Evolutionary conservation across 2,888 invertebrate genomes (phyloP), one percentile per base, ranked within the genome.

Genomic region (Frankliniella fusca): DNA sequence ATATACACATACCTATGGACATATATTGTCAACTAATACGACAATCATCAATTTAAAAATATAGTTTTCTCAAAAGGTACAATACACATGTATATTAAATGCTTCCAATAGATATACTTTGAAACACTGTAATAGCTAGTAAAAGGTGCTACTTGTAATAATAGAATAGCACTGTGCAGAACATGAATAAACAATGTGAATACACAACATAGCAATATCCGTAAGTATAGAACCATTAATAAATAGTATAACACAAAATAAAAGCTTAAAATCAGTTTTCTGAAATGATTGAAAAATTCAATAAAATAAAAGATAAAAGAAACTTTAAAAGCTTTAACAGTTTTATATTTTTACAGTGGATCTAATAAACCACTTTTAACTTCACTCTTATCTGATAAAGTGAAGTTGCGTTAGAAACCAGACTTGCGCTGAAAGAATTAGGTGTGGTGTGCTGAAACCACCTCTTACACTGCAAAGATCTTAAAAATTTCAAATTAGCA

Each of bases 41-140:
- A 76, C 70, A 76, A 76, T 23, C 2, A 27, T 23, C 12, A 23
- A 76, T 76, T 76, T 76, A 76, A 76, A 76, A 76, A 76, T 76
- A 76, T 76, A 76, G 12, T 76, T 76, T 76, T 70, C 70, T 76
- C 27, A 27, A 11, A 23, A 76, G 27, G 27, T 76, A 38, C 38
- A 38, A 38, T 38, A 76, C 10, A 27, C 70, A 76, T 61, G 1
- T 61, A 61, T 61, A 61, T 61, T 76, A 76, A 76, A 76, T 76
- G 70, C 70, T 76, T 61, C 15, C 61, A 61, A 61, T 18, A 61
- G n/a, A n/a, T 61, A 54, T 54, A 54, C 15, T 20, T 54, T 54
- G 54, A 15, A 54, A 15, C 20, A 54, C n/a, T 0, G 15, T 20
- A 54, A 54, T 54, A 20, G 54, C 15, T 54, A 54, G 54, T 54